Evolutionary conservation across 2,888 invertebrate species (phyloP).

Genomic region (Cordylochernes scorpioides): DNA sequence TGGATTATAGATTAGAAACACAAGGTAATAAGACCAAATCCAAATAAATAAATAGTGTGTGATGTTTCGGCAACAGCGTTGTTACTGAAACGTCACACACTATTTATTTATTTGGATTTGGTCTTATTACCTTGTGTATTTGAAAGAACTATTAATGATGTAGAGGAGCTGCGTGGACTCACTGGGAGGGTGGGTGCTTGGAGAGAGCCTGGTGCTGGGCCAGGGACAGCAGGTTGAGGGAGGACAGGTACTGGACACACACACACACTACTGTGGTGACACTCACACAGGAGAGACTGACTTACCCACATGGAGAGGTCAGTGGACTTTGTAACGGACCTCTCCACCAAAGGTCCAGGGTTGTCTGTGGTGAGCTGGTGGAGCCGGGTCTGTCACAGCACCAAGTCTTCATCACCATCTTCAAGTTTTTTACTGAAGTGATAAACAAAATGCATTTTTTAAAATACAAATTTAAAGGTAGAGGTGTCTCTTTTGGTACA

Average conservation of each 20-base stretch:
- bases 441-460: no score
- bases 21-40: no score
- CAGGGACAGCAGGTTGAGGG: conserved; percentile 42
- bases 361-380: conserved; percentile 22
- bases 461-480: no score
- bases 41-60: no score
- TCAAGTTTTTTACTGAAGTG: neutral
- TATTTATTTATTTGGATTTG: no score
- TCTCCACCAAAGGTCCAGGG: conserved; percentile 30
- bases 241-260: conserved; percentile 34
- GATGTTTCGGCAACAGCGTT: no score
- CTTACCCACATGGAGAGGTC: conserved; percentile 32
- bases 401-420: neutral
- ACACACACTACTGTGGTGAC: neutral
- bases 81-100: no score
- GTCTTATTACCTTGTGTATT: no score
- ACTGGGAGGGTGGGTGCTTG: conserved; percentile 31
- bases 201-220: conserved; percentile 46
- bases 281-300: conserved; percentile 4
- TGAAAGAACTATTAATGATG: neutral
- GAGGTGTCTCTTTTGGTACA: no score
- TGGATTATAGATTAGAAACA: no score
- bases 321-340: conserved; percentile 38
- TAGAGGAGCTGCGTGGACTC: conserved; percentile 1
- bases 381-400: conserved; percentile 35